Base-by-base conservation (phyloP, 35 echinoderm and acorn worm genomes). In the Acanthaster planci region DNA sequence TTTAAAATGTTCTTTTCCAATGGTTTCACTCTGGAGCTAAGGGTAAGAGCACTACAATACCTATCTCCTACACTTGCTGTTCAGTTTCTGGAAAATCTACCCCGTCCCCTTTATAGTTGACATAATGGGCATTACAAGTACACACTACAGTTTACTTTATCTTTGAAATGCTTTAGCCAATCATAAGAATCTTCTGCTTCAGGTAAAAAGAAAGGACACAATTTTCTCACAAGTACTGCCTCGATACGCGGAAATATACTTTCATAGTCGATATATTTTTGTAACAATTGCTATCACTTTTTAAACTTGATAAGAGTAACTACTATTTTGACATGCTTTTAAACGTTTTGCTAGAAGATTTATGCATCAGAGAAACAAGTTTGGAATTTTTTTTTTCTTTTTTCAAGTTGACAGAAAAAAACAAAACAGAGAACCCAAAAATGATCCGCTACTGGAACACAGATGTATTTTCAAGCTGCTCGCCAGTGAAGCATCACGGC, bases 291-390 rank as follows among this genome's bases (percentile, higher is more conserved):
- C 34, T 72, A 26, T 31, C 64, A 31, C 34, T 72, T 31, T 72
- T 31, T 27, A 31, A 72, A 72, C 64, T 31, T 14, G 26, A 72
- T 26, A 31, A 31, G 9, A 31, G 23, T 72, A 26, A 72, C 34
- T 31, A 26, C 14, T 31, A 31, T 72, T 72, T 72, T 14, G 30
- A 72, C 64, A 72, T 72, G 64, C 64, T 72, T 67, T 72, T 27
- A 16, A 72, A 72, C 64, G 30, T 72, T 72, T 2, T 1, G 10
- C 18, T 10, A 22, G 27, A 22, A 22, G 27, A 21, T 0, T 21
- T 60, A 26, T 10, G 64, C 26, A 72, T 72, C 29, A 31, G 8
- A 35, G 23, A 8, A 72, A 72, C 8, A 30, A 19, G 18, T 21
- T 60, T 21, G 52, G 52, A 14, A 10, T 14, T 55, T 55, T 10